Evolutionary conservation across 2,797 vertebrate genomes (phyloP).

Genomic region (Macropodus opercularis): DNA sequence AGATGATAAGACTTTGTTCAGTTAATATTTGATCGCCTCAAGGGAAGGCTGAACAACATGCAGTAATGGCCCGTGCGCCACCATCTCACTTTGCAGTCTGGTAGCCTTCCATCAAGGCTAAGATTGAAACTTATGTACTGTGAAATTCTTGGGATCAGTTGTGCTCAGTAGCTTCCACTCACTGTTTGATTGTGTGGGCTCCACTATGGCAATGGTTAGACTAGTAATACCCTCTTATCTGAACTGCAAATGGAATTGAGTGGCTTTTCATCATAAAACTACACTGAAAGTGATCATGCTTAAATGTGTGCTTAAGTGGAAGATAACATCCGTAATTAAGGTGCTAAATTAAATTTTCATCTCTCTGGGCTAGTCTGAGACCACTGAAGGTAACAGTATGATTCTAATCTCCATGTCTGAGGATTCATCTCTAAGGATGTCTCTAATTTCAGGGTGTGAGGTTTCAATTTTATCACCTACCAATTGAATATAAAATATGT

Average conservation of each 20-base stretch:
- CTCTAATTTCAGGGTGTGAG: slow-evolving; percentile 81
- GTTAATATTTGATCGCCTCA: slow-evolving; percentile 68
- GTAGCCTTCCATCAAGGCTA: slow-evolving; percentile 77
- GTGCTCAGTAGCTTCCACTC: slow-evolving; percentile 80
- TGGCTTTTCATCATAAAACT: slow-evolving; percentile 79
- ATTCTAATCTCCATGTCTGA: slow-evolving; percentile 74
- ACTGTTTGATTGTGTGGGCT: slow-evolving; percentile 79
- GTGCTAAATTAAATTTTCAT: slow-evolving; percentile 82
- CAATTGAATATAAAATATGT: slow-evolving; percentile 64
- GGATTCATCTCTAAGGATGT: slow-evolving; percentile 69
- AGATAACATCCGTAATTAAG: slow-evolving; percentile 85
- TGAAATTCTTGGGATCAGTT: slow-evolving; percentile 84
- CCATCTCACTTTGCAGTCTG: slow-evolving; percentile 78
- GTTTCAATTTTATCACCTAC: slow-evolving; percentile 75
- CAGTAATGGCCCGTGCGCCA: slow-evolving; percentile 68
- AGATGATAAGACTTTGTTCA: slow-evolving; percentile 67
- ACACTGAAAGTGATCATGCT: slow-evolving; percentile 81
- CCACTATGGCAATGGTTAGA: slow-evolving; percentile 72
- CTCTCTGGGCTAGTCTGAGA: slow-evolving; percentile 78
- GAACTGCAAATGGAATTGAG: slow-evolving; percentile 78
- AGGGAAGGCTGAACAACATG: slow-evolving; percentile 67
- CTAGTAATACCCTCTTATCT: slow-evolving; percentile 83
- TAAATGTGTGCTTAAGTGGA: slow-evolving; percentile 79
- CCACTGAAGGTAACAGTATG: slow-evolving; percentile 76
- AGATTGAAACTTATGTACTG: slow-evolving; percentile 85